Base-by-base conservation (phyloP, 2,888 invertebrate genomes). In the Seira sanloemensis region DNA sequence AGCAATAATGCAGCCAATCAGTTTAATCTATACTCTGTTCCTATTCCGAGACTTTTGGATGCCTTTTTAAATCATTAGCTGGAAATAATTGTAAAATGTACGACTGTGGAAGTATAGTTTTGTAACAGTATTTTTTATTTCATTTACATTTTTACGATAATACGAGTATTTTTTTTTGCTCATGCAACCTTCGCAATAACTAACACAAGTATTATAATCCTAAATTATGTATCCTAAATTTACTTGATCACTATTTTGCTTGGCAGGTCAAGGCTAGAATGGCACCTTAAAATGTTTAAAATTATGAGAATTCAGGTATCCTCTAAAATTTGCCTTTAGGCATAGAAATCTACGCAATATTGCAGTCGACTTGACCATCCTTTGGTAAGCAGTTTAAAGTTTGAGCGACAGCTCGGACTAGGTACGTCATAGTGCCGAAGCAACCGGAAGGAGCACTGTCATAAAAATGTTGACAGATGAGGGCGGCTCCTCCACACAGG, bases 401-500 rank as follows among this genome's bases (percentile, higher is more conserved):
- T 0, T 94, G 93, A 58, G 96, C 96, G 1, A 96, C 94, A 1
- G 97, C 96, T 88, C 97, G 93, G 58, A 97, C 96, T 90, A 99
- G 94, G 91, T 99, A 99, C 0, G 98, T 97, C 97, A 99, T 98
- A 69, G 98, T 98, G 86, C 99, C 99, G 92, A 94, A 98, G 90
- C 96, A 95, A 85, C 99, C 99, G 91, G 98, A 98, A 1, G 99
- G 99, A 23, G 99, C 99, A 91, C 97, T 97, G 92, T 99, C 99
- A 91, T 98, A 99, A 91, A 99, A 96, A 91, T 98, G 97, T 91
- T 97, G 96, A 91, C 99, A 99, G 87, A 99, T 96, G 89, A 96
- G 97, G 0, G 97, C 97, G 26, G 98, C 97, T 75, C 98, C 98
- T 76, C 96, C 96, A 91, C 98, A 98, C 9, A 87, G 50, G 9